Conservation (phyloP, 2,113 vertebrate species). For the Gymnobelideus leadbeateri region DNA sequence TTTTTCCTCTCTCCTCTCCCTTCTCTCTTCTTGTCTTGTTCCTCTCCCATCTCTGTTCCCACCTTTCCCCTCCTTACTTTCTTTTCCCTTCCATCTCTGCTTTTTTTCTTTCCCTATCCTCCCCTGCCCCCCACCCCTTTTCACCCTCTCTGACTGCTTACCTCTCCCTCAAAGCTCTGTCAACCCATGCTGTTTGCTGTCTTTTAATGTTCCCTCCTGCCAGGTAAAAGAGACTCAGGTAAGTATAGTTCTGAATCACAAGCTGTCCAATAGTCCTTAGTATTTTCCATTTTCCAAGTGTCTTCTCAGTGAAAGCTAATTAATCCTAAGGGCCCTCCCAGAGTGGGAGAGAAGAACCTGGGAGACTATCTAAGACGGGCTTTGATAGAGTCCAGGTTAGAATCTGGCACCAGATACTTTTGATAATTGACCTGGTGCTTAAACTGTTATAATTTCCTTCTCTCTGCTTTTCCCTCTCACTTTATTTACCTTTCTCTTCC, state of each 20-base stretch:
- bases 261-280: not conserved
- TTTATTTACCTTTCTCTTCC: not conserved
- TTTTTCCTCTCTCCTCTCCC: not conserved
- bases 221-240: not conserved
- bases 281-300: not conserved
- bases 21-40: not conserved
- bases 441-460: not conserved
- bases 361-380: not conserved
- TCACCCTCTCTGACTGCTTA: not conserved
- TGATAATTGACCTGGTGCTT: not conserved
- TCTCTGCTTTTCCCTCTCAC: not conserved
- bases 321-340: not conserved
- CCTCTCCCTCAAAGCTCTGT: not conserved
- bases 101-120: not conserved
- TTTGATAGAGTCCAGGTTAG: not conserved
- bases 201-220: not conserved
- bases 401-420: not conserved
- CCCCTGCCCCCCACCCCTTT: too few relatives aligned
- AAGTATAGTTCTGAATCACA: not conserved
- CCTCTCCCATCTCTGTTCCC: not conserved
- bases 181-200: not conserved
- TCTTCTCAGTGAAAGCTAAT: not conserved
- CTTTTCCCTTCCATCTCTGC: not conserved
- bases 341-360: not conserved
- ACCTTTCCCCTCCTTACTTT: not conserved